Evolutionary conservation across 2,888 invertebrate species (phyloP), one percentile per base, ranked within the genome.

Genomic region (Myopa testacea): DNA sequence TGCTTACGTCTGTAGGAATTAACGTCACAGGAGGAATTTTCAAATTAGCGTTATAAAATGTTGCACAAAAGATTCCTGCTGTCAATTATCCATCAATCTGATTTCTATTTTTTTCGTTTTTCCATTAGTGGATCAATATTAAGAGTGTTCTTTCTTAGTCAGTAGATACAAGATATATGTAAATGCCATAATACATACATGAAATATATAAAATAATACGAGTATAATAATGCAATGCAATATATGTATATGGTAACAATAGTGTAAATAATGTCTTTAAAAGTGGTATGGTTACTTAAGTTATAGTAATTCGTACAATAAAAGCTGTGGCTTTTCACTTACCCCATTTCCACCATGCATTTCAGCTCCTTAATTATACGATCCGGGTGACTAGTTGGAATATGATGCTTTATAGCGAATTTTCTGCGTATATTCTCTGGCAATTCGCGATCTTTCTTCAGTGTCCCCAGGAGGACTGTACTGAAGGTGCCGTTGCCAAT

Each of bases 401-500:
- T 93, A 71, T 97, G 92, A 90, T 96, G 95, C 87, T 97, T 97
- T 78, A 97, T 91, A 4, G 97, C 97, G 90, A 93, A 96, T 88
- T 92, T 91, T 81, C 92, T 91, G 71, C 91, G 91, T 75, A 90
- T 86, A 7, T 87, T 81, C 1, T 89, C 87, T 1, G 90, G 87
- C 79, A 91, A 80, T 89, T 83, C 89, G 81, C 82, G 78, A 69
- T 86, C 88, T 58, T 84, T 84, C 40, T 87, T 88, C 75, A 95
- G 88, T 4, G 93, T 93, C 1, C 95, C 96, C 83, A 96, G 89
- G 84, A 94, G 95, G 38, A 97, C 97, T 0, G 94, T 94, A 87
- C 96, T 96, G 86, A 97, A 97, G 3, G 96, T 95, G 26, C 96
- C 96, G 90, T 94, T 93, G 0, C 95, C 95, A 83, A 95, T 93